phyloP scores from a whole-genome alignment of 2,888 invertebrate genomes.

The Cheilosia impressa region DNA sequence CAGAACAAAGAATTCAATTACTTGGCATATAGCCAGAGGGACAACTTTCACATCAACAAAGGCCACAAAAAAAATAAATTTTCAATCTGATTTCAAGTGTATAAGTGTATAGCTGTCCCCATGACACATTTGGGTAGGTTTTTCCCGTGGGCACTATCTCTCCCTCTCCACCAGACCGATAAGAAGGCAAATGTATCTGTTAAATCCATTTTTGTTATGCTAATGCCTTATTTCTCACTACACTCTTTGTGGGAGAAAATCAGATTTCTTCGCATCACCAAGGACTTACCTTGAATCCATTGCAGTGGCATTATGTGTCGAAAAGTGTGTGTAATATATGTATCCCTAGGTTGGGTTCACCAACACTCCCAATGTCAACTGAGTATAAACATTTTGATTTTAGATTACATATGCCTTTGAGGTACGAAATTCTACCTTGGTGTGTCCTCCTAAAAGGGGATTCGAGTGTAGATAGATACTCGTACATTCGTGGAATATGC shows the following conservation, averaged over 20 bases:
- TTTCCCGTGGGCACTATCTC: slow-evolving; percentile 55
- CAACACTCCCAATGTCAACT: slow-evolving; percentile 23
- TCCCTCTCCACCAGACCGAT: background rate
- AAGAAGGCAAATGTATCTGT: slow-evolving; percentile 42
- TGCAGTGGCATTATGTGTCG: slow-evolving; percentile 62
- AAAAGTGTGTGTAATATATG: slow-evolving; percentile 51
- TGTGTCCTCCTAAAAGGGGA: slow-evolving; percentile 5
- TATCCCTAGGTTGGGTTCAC: slow-evolving; percentile 60
- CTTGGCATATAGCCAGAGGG: slow-evolving; percentile 45
- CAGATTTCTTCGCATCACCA: slow-evolving; percentile 43
- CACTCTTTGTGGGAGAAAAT: slow-evolving; percentile 37
- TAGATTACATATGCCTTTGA: slow-evolving; percentile 68
- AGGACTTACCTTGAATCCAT: slow-evolving; percentile 48
- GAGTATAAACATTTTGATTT: slow-evolving; percentile 74
- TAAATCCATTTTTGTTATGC: slow-evolving; percentile 68
- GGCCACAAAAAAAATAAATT: slow-evolving; percentile 7
- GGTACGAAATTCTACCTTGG: slow-evolving; percentile 55
- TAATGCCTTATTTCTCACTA: slow-evolving; percentile 49
- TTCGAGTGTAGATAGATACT: background rate
- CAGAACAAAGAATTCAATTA: slow-evolving; percentile 59
- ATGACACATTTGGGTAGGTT: slow-evolving; percentile 33
- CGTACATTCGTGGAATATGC: slow-evolving; percentile 55
- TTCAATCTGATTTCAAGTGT: slow-evolving; percentile 43
- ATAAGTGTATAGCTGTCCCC: background rate
- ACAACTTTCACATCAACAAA: slow-evolving; percentile 39